Evolutionary conservation across 2,797 vertebrate species (phyloP).

Genomic region (Dendrocincla fuliginosa): DNA sequence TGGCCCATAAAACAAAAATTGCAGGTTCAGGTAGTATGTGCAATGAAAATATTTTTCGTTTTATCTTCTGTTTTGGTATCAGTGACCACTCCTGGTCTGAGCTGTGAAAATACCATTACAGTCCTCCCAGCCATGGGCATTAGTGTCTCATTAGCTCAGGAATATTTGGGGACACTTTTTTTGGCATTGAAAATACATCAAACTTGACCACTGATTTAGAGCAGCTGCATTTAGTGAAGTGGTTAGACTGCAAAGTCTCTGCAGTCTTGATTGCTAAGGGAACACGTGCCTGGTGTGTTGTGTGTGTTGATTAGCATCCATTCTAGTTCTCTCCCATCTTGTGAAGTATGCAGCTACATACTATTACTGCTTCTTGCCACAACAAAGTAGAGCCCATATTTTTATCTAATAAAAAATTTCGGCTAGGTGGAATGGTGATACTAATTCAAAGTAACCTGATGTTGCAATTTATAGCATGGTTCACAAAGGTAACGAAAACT

Average conservation of each 20-base stretch:
- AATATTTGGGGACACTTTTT: background rate
- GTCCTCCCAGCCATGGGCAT: background rate
- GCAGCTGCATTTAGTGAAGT: background rate
- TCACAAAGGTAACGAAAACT: background rate
- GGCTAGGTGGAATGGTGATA: background rate
- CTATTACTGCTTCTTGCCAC: background rate
- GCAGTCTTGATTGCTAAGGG: background rate
- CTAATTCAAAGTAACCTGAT: background rate
- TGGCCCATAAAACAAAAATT: background rate
- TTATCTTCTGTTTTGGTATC: background rate
- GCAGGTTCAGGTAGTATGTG: background rate
- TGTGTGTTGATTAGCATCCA: background rate
- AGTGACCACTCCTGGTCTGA: background rate
- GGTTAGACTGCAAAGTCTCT: background rate
- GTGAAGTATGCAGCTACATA: background rate
- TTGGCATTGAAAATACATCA: background rate
- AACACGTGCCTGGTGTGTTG: fast-evolving
- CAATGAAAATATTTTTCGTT: background rate
- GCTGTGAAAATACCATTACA: background rate
- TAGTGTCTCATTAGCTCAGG: background rate
- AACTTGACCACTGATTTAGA: background rate
- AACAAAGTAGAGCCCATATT: background rate
- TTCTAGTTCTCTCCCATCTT: background rate
- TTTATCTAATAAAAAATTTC: background rate
- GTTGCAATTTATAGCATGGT: background rate